Percentiles rank a stretch among this genome's conserved stretches.
phyloP scores from a whole-genome alignment of 2,113 vertebrate species.

The Meriones unguiculatus region DNA sequence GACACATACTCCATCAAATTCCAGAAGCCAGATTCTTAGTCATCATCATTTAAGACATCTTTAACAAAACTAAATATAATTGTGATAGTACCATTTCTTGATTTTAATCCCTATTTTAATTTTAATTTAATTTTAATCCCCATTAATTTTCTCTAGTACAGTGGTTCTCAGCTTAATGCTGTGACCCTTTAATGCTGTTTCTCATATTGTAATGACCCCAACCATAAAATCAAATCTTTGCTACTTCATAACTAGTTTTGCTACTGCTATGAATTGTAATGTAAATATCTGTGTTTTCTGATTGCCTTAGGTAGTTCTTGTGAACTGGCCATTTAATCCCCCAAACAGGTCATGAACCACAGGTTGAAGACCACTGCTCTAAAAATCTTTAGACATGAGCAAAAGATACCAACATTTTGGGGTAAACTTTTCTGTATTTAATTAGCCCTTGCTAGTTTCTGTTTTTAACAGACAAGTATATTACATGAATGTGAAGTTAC shows the following conservation, averaged over 20 bases:
- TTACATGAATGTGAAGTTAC: background rate
- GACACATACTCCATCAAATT: background rate
- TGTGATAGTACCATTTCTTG: background rate
- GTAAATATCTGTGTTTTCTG: too few species aligned
- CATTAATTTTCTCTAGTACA: background rate
- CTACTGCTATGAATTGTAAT: background rate
- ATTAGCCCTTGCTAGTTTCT: background rate
- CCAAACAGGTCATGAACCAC: background rate
- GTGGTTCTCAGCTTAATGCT: background rate
- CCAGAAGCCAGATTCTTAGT: conserved; percentile 16
- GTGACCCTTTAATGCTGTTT: background rate
- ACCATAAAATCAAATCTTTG: background rate
- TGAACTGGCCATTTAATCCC: background rate
- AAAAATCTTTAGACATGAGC: background rate
- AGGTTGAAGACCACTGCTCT: background rate
- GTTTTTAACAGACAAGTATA: background rate
- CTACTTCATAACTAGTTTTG: background rate
- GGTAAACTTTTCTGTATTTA: conserved; percentile 24
- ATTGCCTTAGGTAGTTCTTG: background rate
- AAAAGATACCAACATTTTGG: background rate
- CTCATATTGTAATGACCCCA: background rate
- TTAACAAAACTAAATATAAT: conserved; percentile 39
- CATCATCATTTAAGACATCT: background rate
- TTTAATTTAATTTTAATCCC: background rate
- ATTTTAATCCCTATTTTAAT: background rate